A percentile compares a stretch with the other conserved stretches of the same genome.
phyloP scores from a whole-genome alignment of 2,113 vertebrate species.

The Pseudopipra pipra region DNA sequence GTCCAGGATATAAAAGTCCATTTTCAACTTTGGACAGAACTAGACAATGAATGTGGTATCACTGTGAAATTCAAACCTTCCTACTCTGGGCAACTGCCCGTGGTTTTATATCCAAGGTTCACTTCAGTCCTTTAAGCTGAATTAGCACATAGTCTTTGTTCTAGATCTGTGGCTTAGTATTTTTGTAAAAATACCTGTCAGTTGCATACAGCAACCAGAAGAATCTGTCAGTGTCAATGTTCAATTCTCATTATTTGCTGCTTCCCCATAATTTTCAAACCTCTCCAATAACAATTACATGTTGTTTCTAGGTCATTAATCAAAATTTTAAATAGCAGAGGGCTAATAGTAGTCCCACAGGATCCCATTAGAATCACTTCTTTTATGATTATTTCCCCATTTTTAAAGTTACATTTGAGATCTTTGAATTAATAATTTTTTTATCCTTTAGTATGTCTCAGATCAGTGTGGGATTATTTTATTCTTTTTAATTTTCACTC shows the following conservation, averaged over 20 bases:
- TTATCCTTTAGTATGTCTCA: background rate
- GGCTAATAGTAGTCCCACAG: background rate
- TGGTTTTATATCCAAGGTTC: background rate
- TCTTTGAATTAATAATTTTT: background rate
- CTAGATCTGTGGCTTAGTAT: background rate
- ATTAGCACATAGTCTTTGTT: background rate
- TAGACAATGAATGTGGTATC: background rate
- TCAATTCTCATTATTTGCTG: background rate
- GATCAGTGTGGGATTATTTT: background rate
- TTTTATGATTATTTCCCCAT: background rate
- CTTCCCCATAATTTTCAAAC: background rate
- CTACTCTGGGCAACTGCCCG: background rate
- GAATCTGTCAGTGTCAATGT: background rate
- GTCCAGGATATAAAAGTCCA: background rate
- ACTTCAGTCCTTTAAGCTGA: background rate
- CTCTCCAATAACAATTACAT: background rate
- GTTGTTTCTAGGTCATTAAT: conserved; percentile 44
- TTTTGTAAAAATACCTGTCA: background rate
- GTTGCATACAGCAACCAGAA: background rate
- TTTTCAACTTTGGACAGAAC: background rate
- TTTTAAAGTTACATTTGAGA: background rate
- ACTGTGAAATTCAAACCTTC: background rate
- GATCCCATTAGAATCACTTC: background rate
- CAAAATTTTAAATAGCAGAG: background rate
- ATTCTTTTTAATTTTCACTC: background rate